Evolutionary conservation across 2,797 vertebrate species (phyloP).

Genomic region (Eulemur rubriventer): DNA sequence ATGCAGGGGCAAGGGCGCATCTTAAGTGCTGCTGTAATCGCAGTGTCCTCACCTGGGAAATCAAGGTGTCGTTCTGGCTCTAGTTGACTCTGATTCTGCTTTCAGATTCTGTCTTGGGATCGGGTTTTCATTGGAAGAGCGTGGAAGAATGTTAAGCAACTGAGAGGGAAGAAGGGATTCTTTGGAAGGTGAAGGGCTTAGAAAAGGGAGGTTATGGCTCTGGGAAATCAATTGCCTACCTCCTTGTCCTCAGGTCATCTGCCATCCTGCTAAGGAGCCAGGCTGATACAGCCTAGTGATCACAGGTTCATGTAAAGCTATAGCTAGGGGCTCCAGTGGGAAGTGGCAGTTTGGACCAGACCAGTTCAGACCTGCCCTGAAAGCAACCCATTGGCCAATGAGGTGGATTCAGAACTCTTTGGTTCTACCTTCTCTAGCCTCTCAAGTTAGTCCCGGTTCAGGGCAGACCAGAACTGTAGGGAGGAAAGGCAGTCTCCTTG

Average conservation of each 20-base stretch:
- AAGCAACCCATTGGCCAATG: background rate
- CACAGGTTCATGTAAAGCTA: background rate
- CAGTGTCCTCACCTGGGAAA: background rate
- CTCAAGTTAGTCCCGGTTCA: background rate
- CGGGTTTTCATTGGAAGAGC: background rate
- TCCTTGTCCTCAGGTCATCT: background rate
- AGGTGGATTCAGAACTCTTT: background rate
- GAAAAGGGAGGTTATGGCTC: background rate
- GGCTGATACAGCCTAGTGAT: background rate
- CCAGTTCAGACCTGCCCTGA: background rate
- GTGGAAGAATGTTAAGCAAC: background rate
- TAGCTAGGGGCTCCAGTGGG: background rate
- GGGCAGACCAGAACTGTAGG: background rate
- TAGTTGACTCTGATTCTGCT: background rate
- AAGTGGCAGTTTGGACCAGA: background rate
- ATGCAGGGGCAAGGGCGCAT: no score
- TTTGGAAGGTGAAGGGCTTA: background rate
- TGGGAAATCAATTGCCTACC: background rate
- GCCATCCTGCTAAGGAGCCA: background rate
- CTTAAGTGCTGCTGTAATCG: rapidly evolving
- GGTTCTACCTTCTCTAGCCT: background rate
- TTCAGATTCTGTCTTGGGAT: background rate
- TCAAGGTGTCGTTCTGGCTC: background rate
- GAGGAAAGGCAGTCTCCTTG: background rate
- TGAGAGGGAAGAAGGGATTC: background rate